phyloP scores from a whole-genome alignment of 53 echinoderm and acorn worm genomes.

The Zoroaster sp. region DNA sequence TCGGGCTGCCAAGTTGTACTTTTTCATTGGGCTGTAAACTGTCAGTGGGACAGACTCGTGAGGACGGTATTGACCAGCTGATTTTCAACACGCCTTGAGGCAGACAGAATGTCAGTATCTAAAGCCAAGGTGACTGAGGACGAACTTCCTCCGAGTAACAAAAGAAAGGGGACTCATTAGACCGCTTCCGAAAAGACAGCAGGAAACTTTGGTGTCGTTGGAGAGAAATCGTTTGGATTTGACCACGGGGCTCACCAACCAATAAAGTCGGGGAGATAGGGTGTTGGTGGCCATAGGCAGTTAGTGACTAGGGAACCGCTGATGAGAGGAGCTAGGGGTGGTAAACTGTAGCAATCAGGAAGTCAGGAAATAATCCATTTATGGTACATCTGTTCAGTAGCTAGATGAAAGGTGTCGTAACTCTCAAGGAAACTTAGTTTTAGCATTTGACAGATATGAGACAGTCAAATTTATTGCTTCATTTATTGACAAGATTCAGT shows the following conservation, averaged over 20 bases:
- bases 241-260: constrained; percentile 16
- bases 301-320: constrained; percentile 6
- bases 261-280: constrained; percentile 48
- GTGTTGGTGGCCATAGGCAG: constrained; percentile 15
- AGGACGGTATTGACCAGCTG: not conserved
- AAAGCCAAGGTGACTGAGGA: not conserved
- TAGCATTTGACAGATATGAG: too few relatives aligned
- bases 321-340: not conserved
- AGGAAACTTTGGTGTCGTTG: not conserved
- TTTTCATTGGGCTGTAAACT: not conserved
- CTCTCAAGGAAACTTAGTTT: not conserved
- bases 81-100: not conserved
- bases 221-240: constrained; percentile 44
- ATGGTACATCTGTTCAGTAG: not conserved
- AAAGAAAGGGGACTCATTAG: constrained; percentile 24
- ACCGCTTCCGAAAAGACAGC: not conserved
- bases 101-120: not conserved
- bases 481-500: not conserved
- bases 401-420: too few relatives aligned
- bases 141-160: not conserved
- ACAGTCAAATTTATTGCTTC: not conserved
- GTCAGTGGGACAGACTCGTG: not conserved
- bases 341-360: not conserved
- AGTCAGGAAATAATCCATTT: constrained; percentile 11
- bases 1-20: not conserved